Evolutionary conservation across 1,140 invertebrate species (phyloP).

Genomic region (Caenorhabditis latens): DNA sequence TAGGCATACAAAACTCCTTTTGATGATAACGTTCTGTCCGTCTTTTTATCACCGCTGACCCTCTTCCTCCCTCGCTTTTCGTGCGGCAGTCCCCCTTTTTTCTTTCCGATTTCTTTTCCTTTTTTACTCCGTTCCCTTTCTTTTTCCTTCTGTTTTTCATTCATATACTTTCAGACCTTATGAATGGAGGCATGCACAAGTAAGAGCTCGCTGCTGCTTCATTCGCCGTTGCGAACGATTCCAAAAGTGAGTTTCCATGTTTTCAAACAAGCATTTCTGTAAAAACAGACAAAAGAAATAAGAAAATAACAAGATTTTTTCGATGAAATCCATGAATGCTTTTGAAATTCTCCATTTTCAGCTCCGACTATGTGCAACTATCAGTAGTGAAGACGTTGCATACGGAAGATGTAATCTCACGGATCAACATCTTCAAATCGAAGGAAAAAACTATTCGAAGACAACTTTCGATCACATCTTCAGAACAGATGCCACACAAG

Average conservation of each 20-base stretch:
- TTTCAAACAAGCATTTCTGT: no score
- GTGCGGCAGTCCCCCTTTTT: background rate
- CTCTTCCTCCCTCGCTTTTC: slow-evolving; percentile 38
- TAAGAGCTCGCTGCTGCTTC: slow-evolving; percentile 53
- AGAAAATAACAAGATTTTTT: no score
- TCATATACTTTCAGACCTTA: slow-evolving; percentile 25
- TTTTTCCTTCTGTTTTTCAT: background rate
- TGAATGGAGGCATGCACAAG: slow-evolving; percentile 51
- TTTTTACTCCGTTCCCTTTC: background rate
- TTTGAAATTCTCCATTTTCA: background rate
- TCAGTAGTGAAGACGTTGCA: slow-evolving; percentile 52
- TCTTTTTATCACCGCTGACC: slow-evolving; percentile 42
- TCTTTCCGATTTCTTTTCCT: background rate
- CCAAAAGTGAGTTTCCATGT: slow-evolving; percentile 22
- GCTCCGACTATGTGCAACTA: slow-evolving; percentile 51
- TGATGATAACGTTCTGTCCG: slow-evolving; percentile 40
- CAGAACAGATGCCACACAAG: slow-evolving; percentile 53
- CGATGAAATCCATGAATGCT: no score
- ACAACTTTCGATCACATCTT: slow-evolving; percentile 52
- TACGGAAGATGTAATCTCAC: slow-evolving; percentile 18
- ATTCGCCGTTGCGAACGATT: slow-evolving; percentile 60
- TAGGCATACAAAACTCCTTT: slow-evolving; percentile 10
- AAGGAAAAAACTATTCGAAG: slow-evolving; percentile 57
- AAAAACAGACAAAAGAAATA: no score
- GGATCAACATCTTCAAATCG: slow-evolving; percentile 57